Evolutionary conservation across 2,113 vertebrate species (phyloP), one percentile per base, ranked within the genome.

Genomic region (Tauraco erythrolophus): DNA sequence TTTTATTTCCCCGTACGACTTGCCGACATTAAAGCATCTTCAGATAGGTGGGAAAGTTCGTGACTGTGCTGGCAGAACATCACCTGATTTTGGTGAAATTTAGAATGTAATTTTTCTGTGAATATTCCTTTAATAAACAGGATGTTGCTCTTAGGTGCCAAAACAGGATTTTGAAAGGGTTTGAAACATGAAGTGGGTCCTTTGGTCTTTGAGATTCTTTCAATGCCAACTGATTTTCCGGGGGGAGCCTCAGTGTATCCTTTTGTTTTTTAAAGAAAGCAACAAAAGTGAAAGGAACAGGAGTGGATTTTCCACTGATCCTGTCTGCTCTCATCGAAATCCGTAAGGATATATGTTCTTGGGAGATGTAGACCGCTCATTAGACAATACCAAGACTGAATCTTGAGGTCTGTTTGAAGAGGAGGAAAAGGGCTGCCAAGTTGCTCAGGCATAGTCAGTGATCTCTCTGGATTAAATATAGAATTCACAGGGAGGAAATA

Each of bases 381-480:
- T 97, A 88, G 94, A 65, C 85, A 72, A 87, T 81, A 56, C 61
- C 86, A 78, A 80, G 92, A 46, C 61, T 41, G 76, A 93, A 95
- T 85, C 87, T 96, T 95, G 56, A 93, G 84, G 71, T 96, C 66
- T 91, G n/a, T 96, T 96, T 96, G 77, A 97, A 96, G 91, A 93
- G 89, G 85, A 97, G 72, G 93, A 97, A 96, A 81, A 80, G 50
- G 78, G 69, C 92, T 97, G 88, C 66, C 92, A 87, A 71, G 89
- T 92, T 92, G 75, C 65, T 97, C 72, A 84, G 94, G 77, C 88
- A 88, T 81, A 94, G 54, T 74, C 90, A 84, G 77, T 93, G 92
- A 94, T 97, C 85, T 94, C 88, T 80, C 78, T 90, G 90, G 94
- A 95, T 97, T 96, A 94, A 95, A 94, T 92, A 89, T 64, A 94